Evolutionary conservation across 2,113 vertebrate genomes (phyloP), one percentile per base, ranked within the genome.

Genomic region (Ictalurus punctatus): DNA sequence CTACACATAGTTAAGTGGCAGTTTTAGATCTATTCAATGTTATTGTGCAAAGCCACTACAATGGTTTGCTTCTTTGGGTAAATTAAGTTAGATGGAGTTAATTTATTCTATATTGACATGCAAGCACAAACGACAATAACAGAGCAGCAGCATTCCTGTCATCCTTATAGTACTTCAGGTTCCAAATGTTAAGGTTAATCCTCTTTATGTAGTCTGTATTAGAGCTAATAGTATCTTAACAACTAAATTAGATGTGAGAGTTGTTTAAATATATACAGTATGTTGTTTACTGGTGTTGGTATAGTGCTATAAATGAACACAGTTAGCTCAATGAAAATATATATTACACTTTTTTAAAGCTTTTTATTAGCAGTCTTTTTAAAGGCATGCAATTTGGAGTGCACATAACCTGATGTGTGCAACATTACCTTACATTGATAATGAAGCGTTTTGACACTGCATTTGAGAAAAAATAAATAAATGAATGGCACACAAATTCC

Each of bases 41-140:
- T 91, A 93, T 27, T 92, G 63, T 91, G 91, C 91, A 92, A 92
- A 37, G 93, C 92, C 10, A 89, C 92, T 93, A 94, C 44, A 79
- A 73, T 9, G 13, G 65, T 88, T 67, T 90, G 86, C 17, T 65
- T 89, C 14, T 93, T 90, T 88, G 21, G 80, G 69, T 92, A 86
- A 61, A 73, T 44, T 44, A 54, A n/a, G 63, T 92, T 92, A 92
- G 89, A 84, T 84, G 65, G 13, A 25, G 86, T 94, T 92, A 92
- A 90, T 90, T 89, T 91, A 79, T 61, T 81, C 76, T 23, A 91
- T 90, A 78, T 84, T 90, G 69, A 71, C 84, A 85, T 83, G 91
- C 86, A 40, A 91, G 58, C 90, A 91, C 63, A 91, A n/a, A 87
- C 59, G 2, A 86, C n/a, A 87, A 59, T 88, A 92, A 14, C 74